These are phyloP conservation scores for Lycia hirtaria DNA, from an alignment of 2,888 invertebrate species.

Conservation along the genomic window DNA sequence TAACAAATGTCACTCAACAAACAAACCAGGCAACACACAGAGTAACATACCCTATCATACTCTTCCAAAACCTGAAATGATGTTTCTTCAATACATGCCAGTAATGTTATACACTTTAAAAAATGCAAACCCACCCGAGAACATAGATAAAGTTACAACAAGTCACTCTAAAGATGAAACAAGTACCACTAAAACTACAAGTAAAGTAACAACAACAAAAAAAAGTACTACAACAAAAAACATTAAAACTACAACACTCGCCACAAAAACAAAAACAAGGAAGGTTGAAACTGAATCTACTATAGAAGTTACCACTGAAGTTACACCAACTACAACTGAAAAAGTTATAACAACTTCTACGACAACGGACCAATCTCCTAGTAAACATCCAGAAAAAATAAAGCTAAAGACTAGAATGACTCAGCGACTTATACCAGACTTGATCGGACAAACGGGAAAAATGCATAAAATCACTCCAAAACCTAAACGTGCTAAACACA, in stretches of 20 bases:
- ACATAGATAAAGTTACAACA: neutral
- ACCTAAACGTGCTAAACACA: no score
- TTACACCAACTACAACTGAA: neutral
- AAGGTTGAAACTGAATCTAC: neutral
- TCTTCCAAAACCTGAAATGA: neutral
- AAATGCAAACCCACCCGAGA: neutral
- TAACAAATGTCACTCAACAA: neutral
- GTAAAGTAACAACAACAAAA: neutral
- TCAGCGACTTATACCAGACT: neutral
- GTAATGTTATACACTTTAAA: neutral
- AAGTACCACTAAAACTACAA: neutral
- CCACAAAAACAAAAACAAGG: neutral
- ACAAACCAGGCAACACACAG: neutral
- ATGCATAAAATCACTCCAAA: neutral
- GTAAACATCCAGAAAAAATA: neutral
- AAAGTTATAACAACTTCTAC: neutral
- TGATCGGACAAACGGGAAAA: neutral
- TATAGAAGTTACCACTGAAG: neutral
- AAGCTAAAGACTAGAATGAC: neutral
- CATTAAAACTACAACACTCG: neutral
- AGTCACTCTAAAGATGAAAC: neutral
- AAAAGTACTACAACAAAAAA: neutral
- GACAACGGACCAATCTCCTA: neutral
- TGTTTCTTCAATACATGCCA: slow-evolving; percentile 6
- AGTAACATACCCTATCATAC: neutral